phyloP scores from a whole-genome alignment of 2,113 vertebrate genomes.

The Odobenus rosmarus region DNA sequence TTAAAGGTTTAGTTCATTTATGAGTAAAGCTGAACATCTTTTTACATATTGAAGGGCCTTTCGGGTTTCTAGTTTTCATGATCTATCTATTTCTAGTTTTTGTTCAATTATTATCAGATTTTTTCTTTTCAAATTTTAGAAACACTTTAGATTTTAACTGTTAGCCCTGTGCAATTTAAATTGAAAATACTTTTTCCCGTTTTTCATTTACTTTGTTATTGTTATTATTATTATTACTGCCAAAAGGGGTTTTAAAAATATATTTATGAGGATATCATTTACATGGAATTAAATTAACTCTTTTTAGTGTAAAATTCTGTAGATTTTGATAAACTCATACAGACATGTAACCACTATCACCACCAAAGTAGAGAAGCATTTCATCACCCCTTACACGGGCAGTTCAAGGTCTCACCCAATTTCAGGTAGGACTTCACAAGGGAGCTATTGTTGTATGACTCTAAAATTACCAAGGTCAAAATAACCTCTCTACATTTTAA shows the following conservation, averaged over 20 bases:
- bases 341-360: not conserved
- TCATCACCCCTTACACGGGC: not conserved
- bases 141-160: not conserved
- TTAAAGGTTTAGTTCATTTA: not conserved
- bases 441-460: not conserved
- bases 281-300: not conserved
- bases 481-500: not conserved
- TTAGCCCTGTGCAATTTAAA: not conserved
- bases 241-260: not conserved
- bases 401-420: not conserved
- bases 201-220: not conserved
- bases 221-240: not conserved
- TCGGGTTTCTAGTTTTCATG: not conserved
- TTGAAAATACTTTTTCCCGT: not conserved
- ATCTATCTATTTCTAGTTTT: not conserved
- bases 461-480: not conserved
- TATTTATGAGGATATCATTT: not conserved
- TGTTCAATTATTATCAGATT: not conserved
- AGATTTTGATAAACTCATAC: not conserved
- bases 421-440: not conserved
- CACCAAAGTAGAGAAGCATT: not conserved
- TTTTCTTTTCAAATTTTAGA: conserved; percentile 6
- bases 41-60: not conserved
- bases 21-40: not conserved
- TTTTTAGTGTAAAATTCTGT: not conserved